phyloP scores from a whole-genome alignment of 2,888 invertebrate species.

The Lasioglossum morio region DNA sequence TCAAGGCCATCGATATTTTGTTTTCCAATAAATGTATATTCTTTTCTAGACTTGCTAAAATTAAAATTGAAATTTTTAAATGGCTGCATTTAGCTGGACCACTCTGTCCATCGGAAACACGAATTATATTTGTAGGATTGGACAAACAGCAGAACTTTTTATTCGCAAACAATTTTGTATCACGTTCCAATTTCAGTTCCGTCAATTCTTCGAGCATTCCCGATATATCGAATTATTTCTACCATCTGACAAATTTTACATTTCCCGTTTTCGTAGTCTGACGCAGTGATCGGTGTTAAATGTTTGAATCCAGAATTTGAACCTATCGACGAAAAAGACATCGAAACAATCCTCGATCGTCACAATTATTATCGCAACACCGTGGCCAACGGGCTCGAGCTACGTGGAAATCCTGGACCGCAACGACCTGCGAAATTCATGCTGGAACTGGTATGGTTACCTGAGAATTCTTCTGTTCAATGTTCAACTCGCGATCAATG shows the following conservation, averaged over 20 bases:
- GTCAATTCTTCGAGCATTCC: constrained; percentile 11
- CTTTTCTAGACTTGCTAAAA: too few relatives aligned
- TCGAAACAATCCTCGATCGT: constrained; percentile 81
- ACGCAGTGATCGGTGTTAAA: constrained; percentile 58
- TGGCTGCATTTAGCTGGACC: too few relatives aligned
- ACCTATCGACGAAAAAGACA: constrained; percentile 80
- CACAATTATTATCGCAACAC: constrained; percentile 84
- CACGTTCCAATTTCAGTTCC: constrained; percentile 1
- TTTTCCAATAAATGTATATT: too few relatives aligned
- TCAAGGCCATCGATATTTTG: too few relatives aligned
- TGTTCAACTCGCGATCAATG: neutral
- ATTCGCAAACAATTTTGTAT: neutral
- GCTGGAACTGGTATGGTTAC: constrained; percentile 75
- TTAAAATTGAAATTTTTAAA: too few relatives aligned
- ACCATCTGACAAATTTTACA: neutral
- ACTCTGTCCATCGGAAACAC: neutral
- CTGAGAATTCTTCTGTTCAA: neutral
- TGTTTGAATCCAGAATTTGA: constrained; percentile 59
- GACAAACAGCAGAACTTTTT: neutral
- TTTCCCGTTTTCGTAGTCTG: constrained; percentile 59
- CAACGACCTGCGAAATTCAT: constrained; percentile 81
- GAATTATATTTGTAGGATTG: neutral
- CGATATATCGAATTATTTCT: constrained; percentile 12
- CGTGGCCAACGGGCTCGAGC: constrained; percentile 82
- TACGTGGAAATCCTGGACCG: constrained; percentile 82